Base-by-base conservation (phyloP, 2,888 invertebrate genomes). In the Monopis laevigella region DNA sequence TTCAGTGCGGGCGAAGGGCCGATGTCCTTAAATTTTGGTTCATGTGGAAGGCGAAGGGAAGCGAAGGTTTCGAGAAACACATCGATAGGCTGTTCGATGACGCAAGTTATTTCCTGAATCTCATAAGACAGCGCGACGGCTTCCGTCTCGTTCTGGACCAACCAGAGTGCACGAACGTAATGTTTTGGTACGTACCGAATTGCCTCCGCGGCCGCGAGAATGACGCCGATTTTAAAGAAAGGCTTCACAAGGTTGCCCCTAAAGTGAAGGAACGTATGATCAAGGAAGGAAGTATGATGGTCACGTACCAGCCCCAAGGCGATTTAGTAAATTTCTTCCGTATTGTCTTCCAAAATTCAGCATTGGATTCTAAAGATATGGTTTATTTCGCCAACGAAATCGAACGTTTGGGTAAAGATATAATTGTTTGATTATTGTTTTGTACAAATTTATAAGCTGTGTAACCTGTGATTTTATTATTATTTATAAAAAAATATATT, bases 11-110 rank as follows among this genome's bases (percentile, higher is more conserved):
- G 0, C 85, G 98, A 1, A 86, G 96, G 52, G 97, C 95, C 1
- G 98, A 98, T 63, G 93, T 97, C 7, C 84, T 97, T 46, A 98
- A 98, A 69, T 92, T 98, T 65, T 98, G 98, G 98, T 89, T 96
- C 60, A 96, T 96, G 94, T 98, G 98, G 98, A 93, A 96, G 58
- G 95, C 97, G 3, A 97, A 97, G 69, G 93, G 93, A 1, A 88
- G 86, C 0, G 72, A 75, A 34, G 94, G 93, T 0, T 82, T 93
- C 19, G 89, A 90, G 52, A 83, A 84, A 41, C 93, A 93, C 58
- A 83, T 94, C 16, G 88, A 94, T 50, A 86, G 85, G 44, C 82
- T 93, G 0, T 92, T 93, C 58, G 87, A 88, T 43, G 87, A 89
- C 57, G 86, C 92, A 0, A 82, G 83, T 46, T 90, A 84, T 59